phyloP scores from a whole-genome alignment of 2,888 invertebrate genomes.

The Clivina fossor region DNA sequence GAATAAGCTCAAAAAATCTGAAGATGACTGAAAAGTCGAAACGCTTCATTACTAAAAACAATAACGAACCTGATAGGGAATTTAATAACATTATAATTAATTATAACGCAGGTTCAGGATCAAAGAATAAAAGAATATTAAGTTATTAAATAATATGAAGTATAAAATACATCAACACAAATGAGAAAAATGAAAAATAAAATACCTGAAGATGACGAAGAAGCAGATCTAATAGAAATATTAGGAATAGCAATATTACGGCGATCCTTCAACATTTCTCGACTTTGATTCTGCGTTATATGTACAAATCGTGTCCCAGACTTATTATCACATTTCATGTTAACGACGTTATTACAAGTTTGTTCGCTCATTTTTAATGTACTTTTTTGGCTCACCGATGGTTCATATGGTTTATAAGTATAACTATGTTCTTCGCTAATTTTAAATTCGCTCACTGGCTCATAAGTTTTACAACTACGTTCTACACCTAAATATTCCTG shows the following conservation, averaged over 20 bases:
- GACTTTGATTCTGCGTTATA: too few relatives aligned
- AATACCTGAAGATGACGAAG: slow-evolving; percentile 26
- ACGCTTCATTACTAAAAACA: too few relatives aligned
- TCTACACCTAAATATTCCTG: slow-evolving; percentile 13
- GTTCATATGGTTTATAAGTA: too few relatives aligned
- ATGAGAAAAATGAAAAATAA: background rate
- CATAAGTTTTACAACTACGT: too few relatives aligned
- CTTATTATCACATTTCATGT: slow-evolving; percentile 27
- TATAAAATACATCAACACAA: background rate
- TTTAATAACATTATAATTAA: background rate
- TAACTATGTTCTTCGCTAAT: too few relatives aligned
- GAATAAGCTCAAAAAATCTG: too few relatives aligned
- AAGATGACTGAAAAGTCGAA: too few relatives aligned
- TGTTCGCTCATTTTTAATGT: slow-evolving; percentile 23
- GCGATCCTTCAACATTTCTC: slow-evolving; percentile 7
- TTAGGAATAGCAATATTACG: slow-evolving; percentile 21
- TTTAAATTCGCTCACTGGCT: too few relatives aligned
- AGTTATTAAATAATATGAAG: background rate
- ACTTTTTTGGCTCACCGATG: slow-evolving; percentile 20
- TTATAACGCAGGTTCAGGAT: background rate
- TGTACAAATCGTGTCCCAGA: slow-evolving; percentile 13
- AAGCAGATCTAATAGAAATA: slow-evolving; percentile 21
- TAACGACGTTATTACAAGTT: slow-evolving; percentile 19
- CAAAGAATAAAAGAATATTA: background rate
- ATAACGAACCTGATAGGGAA: too few relatives aligned